A percentile compares a stretch with the other conserved stretches of the same genome.
phyloP scores from a whole-genome alignment of 2,113 vertebrate genomes.

The Cisticola juncidis region DNA sequence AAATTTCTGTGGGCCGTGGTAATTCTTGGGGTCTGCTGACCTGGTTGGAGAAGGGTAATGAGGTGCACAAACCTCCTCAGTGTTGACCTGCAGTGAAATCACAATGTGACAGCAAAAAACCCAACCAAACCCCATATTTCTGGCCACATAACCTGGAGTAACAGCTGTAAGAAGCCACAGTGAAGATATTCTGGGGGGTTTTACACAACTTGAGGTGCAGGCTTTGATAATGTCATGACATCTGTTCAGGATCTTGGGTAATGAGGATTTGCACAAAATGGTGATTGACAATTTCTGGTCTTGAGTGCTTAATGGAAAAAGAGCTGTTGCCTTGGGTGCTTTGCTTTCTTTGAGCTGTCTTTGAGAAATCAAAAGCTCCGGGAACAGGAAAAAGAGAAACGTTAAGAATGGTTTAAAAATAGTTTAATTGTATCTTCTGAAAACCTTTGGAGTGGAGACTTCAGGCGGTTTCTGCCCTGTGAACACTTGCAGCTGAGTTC shows the following conservation, averaged over 20 bases:
- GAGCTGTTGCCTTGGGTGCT: conserved; percentile 9
- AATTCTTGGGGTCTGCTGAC: neutral
- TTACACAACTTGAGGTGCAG: neutral
- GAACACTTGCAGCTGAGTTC: conserved; percentile 19
- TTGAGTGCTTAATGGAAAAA: neutral
- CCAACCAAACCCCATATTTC: fast-evolving
- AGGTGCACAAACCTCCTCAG: neutral
- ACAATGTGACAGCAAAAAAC: neutral
- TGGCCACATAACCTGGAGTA: neutral
- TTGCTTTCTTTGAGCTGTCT: neutral
- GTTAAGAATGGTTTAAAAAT: conserved; percentile 19
- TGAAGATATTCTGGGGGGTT: neutral
- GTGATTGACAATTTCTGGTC: neutral
- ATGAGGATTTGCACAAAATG: neutral
- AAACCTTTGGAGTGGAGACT: neutral
- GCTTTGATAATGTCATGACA: neutral
- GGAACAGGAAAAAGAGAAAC: conserved; percentile 22
- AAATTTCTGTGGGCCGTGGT: fast-evolving
- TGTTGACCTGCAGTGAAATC: neutral
- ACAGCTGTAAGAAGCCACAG: fast-evolving
- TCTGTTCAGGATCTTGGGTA: neutral
- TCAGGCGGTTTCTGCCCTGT: neutral
- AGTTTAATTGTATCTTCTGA: neutral
- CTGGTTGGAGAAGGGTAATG: fast-evolving
- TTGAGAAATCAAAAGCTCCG: neutral